Base-by-base conservation (phyloP, 2,888 invertebrate genomes). In the Lithophane socia region DNA sequence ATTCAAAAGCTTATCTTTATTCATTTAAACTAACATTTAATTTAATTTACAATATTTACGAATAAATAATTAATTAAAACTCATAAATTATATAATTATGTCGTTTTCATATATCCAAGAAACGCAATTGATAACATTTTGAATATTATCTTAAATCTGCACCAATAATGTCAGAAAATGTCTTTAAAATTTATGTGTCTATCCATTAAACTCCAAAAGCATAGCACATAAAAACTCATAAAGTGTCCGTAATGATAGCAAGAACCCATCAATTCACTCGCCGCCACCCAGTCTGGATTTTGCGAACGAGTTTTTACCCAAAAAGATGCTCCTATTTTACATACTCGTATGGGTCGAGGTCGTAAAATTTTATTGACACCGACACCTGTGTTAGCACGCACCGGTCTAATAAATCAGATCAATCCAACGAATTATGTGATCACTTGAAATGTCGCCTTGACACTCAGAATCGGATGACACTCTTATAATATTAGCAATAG, bases 271-370 rank as follows among this genome's bases (percentile, higher is more conserved):
- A 94, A 94, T 92, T 91, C 84, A 72, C 81, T 84, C 86, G 95
- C 92, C 96, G 96, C 96, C 96, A 95, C 92, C 94, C 92, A 95
- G 96, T 96, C 96, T 96, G 93, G 93, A 93, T 93, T 91, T 91
- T 84, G 85, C 86, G 82, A 92, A 93, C 92, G 83, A 92, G 93
- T 94, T 94, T 92, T 91, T 84, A 88, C 89, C 93, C 92, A 90
- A 87, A 90, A 91, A 90, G 90, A 90, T 91, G 90, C 80, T 86
- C 84, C 88, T 88, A 92, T 94, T 93, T 96, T 90, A 90, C 96
- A 96, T 96, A 95, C 93, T 89, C 37, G 94, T 93, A 93, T 94
- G 91, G 93, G 84, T 90, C 87, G 93, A 93, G 92, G 90, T 95
- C 94, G 92, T 96, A 94, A 96, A 96, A 95, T 94, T 96, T 96